Conservation (phyloP, 1,140 invertebrate genomes). For the Proales similis region DNA sequence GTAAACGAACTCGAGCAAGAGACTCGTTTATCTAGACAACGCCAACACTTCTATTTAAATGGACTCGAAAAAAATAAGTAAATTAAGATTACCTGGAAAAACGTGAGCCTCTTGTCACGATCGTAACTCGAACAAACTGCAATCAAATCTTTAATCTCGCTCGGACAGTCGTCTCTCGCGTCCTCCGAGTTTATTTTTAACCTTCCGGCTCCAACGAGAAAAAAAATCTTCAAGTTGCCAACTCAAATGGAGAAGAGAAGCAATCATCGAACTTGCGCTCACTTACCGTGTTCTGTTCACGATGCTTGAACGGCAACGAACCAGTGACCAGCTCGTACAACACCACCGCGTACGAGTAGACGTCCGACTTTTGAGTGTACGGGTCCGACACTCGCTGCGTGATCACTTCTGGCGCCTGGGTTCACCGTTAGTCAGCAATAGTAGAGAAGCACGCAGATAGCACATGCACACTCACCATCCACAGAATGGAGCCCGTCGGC, state of each 20-base stretch:
- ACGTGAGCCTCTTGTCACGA: slow-evolving; percentile 14
- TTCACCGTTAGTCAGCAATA: not conserved
- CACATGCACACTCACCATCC: slow-evolving; percentile 9
- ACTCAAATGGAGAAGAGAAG: not conserved
- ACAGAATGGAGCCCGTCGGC: slow-evolving; percentile 33
- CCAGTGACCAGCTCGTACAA: slow-evolving; percentile 85
- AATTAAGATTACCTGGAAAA: slow-evolving; percentile 7
- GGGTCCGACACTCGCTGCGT: slow-evolving; percentile 91
- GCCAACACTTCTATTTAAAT: no score
- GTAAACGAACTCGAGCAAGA: no score
- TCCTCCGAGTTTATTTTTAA: slow-evolving; percentile 11
- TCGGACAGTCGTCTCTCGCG: slow-evolving; percentile 15
- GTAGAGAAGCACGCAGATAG: not conserved
- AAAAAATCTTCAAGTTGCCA: not conserved
- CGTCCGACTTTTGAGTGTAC: slow-evolving; percentile 93
- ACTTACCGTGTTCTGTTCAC: slow-evolving; percentile 22
- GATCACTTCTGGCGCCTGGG: slow-evolving; percentile 90
- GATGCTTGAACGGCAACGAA: slow-evolving; percentile 71
- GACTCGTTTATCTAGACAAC: no score
- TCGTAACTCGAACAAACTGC: slow-evolving; percentile 4
- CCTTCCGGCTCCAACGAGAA: slow-evolving; percentile 24
- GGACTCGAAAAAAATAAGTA: no score
- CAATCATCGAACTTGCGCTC: not conserved
- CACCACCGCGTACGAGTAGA: slow-evolving; percentile 97
- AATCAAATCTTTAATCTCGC: not conserved